phyloP scores from a whole-genome alignment of 1,140 invertebrate species.

The Drosophila parvula region DNA sequence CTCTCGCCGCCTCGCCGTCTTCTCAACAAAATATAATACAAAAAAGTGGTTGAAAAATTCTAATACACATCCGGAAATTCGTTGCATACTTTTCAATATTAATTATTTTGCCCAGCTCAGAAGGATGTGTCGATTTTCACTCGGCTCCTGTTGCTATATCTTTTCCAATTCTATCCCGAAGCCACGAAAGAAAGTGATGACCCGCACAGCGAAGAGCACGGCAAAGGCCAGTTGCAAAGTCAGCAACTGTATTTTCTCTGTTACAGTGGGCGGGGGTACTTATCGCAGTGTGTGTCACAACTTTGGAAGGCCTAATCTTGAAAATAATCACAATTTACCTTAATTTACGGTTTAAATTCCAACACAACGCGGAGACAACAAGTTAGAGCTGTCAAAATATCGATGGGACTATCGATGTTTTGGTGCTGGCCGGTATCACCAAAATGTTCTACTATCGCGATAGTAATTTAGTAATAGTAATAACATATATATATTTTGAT shows the following conservation, averaged over 20 bases:
- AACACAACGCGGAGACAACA: constrained; percentile 35
- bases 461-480: too few relatives aligned
- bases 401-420: not conserved
- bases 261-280: not conserved
- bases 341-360: constrained; percentile 60
- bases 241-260: not conserved
- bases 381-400: constrained; percentile 3
- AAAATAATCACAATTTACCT: constrained; percentile 47
- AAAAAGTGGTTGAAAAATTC: constrained; percentile 73
- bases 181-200: constrained; percentile 17
- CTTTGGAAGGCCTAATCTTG: not conserved
- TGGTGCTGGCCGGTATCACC: not conserved
- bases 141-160: constrained; percentile 24
- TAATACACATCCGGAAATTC: constrained; percentile 56
- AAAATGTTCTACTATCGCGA: not conserved
- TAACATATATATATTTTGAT: too few relatives aligned
- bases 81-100: constrained; percentile 77
- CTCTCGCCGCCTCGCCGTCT: constrained; percentile 16
- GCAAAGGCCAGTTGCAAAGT: not conserved
- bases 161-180: constrained; percentile 1
- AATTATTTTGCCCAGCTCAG: constrained; percentile 11
- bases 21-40: constrained; percentile 59
- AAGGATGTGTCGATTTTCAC: constrained; percentile 25
- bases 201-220: not conserved
- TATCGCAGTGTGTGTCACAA: not conserved